Evolutionary conservation across 1,140 invertebrate genomes (phyloP), one percentile per base, ranked within the genome.

Genomic region (Tribolium castaneum): DNA sequence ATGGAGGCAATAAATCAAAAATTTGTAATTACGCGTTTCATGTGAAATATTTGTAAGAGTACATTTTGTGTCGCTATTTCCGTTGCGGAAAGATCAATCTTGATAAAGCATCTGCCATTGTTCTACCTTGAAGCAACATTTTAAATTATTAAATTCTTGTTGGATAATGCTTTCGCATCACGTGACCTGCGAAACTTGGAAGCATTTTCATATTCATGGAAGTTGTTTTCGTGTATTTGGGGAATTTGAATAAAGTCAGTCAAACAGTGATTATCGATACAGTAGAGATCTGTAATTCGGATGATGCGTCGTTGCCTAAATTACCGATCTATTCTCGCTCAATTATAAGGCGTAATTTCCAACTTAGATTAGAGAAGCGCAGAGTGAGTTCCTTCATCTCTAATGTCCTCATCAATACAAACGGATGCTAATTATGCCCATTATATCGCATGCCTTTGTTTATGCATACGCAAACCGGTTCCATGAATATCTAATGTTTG

Each of bases 361-460:
- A 72, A 72, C 50, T 72, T 72, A 52, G 50, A 51, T 50, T 72
- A 72, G 45, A 72, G 70, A 19, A 49, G 50, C 39, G 16, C 16
- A 19, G 16, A 72, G 70, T 50, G n/a, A 30, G 70, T 50, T 72
- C 39, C 25, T 30, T 30, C 70, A 72, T 72, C 39, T 35, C 50
- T 72, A 72, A 72, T 72, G 50, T 51, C 39, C 19, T 72, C 50
- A 52, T 72, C 70, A 72, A 72, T 72, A 72, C 70, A 72, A 72
- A 72, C 70, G 70, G 70, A 72, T 72, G 70, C 70, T 72, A 72
- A 72, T 72, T 72, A 72, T 72, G 70, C 70, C 70, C 70, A 72
- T 72, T 72, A 72, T 72, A 72, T 72, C 22, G 70, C 70, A 51
- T 19, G 39, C 70, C 70, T 72, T 72, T 72, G 70, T 72, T 72